Base-by-base conservation (phyloP, 2,113 vertebrate genomes). In the Sinocyclocheilus grahami region DNA sequence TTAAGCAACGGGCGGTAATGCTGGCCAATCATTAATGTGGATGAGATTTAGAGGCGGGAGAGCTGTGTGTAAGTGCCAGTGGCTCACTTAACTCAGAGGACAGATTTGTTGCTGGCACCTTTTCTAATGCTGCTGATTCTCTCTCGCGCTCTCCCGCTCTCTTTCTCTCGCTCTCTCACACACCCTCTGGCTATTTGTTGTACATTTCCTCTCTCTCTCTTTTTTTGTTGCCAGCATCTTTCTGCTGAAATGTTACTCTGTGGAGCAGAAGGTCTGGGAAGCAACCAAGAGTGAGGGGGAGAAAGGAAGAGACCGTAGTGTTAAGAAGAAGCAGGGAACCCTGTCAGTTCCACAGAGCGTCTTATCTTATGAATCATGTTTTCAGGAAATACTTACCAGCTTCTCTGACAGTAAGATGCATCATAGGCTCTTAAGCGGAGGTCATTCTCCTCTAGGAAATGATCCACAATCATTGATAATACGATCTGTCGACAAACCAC, bases 41-140 rank as follows among this genome's bases (percentile, higher is more conserved):
- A 85, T 84, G 83, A 89, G 91, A 92, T 91, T 92, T 93, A 90
- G 82, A 92, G 86, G 86, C 88, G 20, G 91, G 90, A 90, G 87
- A 78, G 79, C 87, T 87, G 76, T 89, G 77, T 83, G 74, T n/a
- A 53, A 89, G 62, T 90, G 90, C 89, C 90, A 92, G 78, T 69
- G 83, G 84, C 48, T 86, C 83, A 84, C 77, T 90, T 84, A 86
- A 82, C 82, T 85, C 22, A 3, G 51, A 84, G 85, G 80, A 86
- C 74, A 80, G 85, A 88, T 85, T 86, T 88, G 76, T 69, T 72
- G 78, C 78, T 86, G 85, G 85, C 83, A 82, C 39, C 65, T 79
- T 77, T 87, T 77, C 60, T 16, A 82, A 84, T 78, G 48, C 30
- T 13, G 27, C 76, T 79, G 12, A n/a, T 85, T 84, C 65, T 90